Percentiles rank a stretch among this genome's conserved stretches.
phyloP scores from a whole-genome alignment of 1,140 invertebrate species.

The Megalonaias nervosa region DNA sequence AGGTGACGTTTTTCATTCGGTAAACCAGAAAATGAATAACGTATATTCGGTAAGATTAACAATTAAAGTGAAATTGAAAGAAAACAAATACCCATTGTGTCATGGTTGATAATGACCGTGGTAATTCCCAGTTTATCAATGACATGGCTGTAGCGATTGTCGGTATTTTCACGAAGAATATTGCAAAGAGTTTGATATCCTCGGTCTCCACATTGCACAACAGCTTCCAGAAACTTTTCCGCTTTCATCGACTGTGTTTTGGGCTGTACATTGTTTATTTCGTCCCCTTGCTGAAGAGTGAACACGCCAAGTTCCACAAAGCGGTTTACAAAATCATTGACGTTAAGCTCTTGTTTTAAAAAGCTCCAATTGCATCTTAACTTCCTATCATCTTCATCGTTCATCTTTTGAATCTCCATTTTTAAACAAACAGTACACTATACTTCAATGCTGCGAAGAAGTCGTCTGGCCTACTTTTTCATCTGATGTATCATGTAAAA shows the following conservation, averaged over 20 bases:
- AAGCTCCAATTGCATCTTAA: slow-evolving; percentile 23
- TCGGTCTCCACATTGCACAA: slow-evolving; percentile 22
- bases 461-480: too few species aligned
- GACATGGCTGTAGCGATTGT: not conserved
- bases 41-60: too few species aligned
- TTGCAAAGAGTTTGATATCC: slow-evolving; percentile 30
- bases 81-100: too few species aligned
- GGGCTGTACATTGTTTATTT: slow-evolving; percentile 7
- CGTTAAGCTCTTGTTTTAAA: slow-evolving; percentile 32
- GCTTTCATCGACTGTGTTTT: slow-evolving; percentile 8
- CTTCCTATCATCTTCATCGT: slow-evolving; percentile 24
- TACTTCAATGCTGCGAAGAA: too few species aligned
- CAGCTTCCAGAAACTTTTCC: slow-evolving; percentile 21
- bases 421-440: not conserved
- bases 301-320: slow-evolving; percentile 29
- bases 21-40: too few species aligned
- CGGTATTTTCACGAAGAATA: slow-evolving; percentile 27
- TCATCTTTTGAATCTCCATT: slow-evolving; percentile 18
- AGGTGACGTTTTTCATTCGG: too few species aligned
- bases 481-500: too few species aligned
- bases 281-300: slow-evolving; percentile 1
- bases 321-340: slow-evolving; percentile 25
- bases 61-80: too few species aligned
- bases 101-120: too few species aligned
- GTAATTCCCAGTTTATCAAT: too few species aligned